These are phyloP conservation scores for Plodia interpunctella DNA, from an alignment of 1,140 invertebrate genomes.

Conservation along the genomic window DNA sequence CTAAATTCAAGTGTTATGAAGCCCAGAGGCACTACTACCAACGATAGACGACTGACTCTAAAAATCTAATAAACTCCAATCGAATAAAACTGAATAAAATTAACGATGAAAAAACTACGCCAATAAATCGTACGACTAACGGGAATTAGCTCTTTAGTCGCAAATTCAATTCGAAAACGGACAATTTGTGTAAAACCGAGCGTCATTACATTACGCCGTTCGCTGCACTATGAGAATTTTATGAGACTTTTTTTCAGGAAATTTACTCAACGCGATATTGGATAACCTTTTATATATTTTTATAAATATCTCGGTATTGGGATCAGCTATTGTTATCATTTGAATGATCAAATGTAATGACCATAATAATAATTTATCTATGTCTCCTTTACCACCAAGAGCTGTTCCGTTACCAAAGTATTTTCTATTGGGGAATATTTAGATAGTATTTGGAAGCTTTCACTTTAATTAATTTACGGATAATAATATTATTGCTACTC, in stretches of 20 bases:
- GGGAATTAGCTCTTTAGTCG: conserved; percentile 7
- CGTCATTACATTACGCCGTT: conserved; percentile 18
- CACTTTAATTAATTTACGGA: background rate
- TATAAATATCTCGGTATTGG: too few species aligned
- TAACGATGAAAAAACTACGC: background rate
- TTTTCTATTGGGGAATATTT: too few species aligned
- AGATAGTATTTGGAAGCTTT: background rate
- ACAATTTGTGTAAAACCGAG: conserved; percentile 5
- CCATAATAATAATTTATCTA: too few species aligned
- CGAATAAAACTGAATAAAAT: background rate
- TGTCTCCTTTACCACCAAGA: too few species aligned
- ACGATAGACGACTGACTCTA: too few species aligned
- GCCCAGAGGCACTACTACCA: too few species aligned
- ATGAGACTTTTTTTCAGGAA: background rate
- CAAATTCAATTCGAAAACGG: conserved; percentile 14
- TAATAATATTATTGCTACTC: background rate
- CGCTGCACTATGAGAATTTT: background rate
- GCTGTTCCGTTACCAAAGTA: too few species aligned
- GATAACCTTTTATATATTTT: background rate
- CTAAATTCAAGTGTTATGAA: too few species aligned
- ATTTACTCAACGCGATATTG: background rate
- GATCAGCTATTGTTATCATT: too few species aligned
- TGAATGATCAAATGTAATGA: too few species aligned
- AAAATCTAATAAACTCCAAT: too few species aligned
- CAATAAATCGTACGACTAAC: background rate